Evolutionary conservation across 1,140 invertebrate genomes (phyloP), one percentile per base, ranked within the genome.

Genomic region (Belonocnema kinseyi): DNA sequence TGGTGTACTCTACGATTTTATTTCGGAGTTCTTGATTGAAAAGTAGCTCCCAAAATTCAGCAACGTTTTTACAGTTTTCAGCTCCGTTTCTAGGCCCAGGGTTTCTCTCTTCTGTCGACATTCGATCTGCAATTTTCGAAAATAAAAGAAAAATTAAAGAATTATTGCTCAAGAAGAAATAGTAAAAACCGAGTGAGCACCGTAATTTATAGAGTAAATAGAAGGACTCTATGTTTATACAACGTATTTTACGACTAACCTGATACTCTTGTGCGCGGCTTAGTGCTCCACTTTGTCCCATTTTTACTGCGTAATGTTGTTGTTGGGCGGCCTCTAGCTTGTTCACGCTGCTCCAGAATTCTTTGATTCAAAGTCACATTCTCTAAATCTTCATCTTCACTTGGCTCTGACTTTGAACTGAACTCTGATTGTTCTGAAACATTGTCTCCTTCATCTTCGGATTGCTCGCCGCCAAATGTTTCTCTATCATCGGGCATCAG

Each of bases 31-130:
- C 61, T 50, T 70, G 13, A 70, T 70, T 21, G 17, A 70, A 70
- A 70, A 70, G 61, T 26, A 70, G 61, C 21, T 70, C 26, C 61
- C 61, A 70, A 70, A 70, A 70, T 70, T 70, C 61, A n/a, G 26
- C 26, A 26, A n/a, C n/a, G n/a, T n/a, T n/a, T n/a, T n/a, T n/a
- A n/a, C n/a, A n/a, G n/a, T n/a, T n/a, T n/a, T n/a, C n/a, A n/a
- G n/a, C n/a, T n/a, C n/a, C n/a, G n/a, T n/a, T n/a, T n/a, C n/a
- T n/a, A n/a, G n/a, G n/a, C n/a, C n/a, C n/a, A n/a, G n/a, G n/a
- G n/a, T n/a, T n/a, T n/a, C n/a, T n/a, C n/a, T n/a, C n/a, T n/a
- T 56, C 53, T n/a, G 17, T 3, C 16, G 3, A 8, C 53, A 17
- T 8, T n/a, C 53, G 53, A n/a, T 17, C 53, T 56, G 17, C 17